phyloP scores from a whole-genome alignment of 2,113 vertebrate species.

The Mesocricetus auratus region DNA sequence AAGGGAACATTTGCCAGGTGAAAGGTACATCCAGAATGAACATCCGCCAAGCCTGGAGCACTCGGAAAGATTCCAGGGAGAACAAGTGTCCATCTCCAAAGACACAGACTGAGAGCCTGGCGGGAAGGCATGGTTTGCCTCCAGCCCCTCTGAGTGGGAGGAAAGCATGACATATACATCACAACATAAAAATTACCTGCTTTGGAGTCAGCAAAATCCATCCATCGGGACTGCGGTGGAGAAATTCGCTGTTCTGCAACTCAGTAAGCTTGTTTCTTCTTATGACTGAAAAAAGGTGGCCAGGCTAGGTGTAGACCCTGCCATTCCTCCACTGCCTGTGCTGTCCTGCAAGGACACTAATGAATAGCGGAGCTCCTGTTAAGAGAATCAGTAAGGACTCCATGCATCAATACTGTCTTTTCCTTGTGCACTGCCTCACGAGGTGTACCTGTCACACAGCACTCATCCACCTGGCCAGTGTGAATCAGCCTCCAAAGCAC shows the following conservation, averaged over 20 bases:
- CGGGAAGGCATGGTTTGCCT: not conserved
- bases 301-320: not conserved
- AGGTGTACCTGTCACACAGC: not conserved
- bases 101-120: not conserved
- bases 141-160: not conserved
- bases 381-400: not conserved
- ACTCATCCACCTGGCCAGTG: not conserved
- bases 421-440: not conserved
- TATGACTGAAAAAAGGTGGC: not conserved
- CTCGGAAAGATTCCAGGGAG: constrained; percentile 31
- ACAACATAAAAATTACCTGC: not conserved
- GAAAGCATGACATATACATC: not conserved
- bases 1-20: constrained; percentile 26
- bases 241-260: not conserved
- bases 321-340: not conserved
- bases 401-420: not conserved
- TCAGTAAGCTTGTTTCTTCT: not conserved
- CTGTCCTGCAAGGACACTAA: fast-evolving
- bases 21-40: constrained; percentile 50
- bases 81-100: constrained; percentile 19
- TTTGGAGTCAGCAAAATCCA: not conserved
- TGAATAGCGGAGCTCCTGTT: not conserved
- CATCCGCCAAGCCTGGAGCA: not conserved
- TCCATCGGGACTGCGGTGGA: not conserved
- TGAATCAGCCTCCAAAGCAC: not conserved